A percentile compares a stretch with the other conserved stretches of the same genome.
These are phyloP conservation scores for Platyura marginata DNA, from an alignment of 1,140 invertebrate species.

Conservation along the genomic window DNA sequence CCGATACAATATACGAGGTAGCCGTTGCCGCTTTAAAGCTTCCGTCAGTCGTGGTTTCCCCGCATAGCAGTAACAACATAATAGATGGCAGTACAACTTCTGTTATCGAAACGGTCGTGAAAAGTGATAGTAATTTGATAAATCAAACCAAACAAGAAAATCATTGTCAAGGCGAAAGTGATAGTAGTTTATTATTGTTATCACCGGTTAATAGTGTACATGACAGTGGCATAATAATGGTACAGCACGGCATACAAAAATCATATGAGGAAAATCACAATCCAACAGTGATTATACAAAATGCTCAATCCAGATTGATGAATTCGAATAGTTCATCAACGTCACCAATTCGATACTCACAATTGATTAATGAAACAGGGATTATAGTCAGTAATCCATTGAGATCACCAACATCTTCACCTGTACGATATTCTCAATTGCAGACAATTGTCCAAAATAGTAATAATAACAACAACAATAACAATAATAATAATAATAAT, in stretches of 20 bases:
- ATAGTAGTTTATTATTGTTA: background rate
- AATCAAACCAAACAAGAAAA: background rate
- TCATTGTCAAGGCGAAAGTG: background rate
- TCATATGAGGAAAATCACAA: background rate
- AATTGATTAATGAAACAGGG: too few species aligned
- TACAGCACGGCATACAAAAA: background rate
- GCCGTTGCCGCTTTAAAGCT: background rate
- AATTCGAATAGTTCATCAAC: background rate
- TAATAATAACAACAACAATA: background rate
- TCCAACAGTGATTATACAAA: background rate
- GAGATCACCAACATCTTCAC: background rate
- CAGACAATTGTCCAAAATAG: background rate
- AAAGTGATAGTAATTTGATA: background rate
- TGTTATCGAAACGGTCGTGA: background rate
- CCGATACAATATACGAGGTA: background rate
- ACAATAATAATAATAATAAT: background rate
- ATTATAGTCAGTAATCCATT: too few species aligned
- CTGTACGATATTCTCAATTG: background rate
- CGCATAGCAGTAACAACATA: background rate
- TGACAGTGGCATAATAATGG: background rate
- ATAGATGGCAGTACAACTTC: background rate
- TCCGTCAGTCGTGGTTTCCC: background rate
- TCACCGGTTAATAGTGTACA: background rate
- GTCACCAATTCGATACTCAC: background rate
- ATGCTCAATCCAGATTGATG: background rate